A percentile compares a stretch with the other conserved stretches of the same genome.
These are phyloP conservation scores for Marmota flaviventris DNA, from an alignment of 2,113 vertebrate genomes.

Conservation along the genomic window DNA sequence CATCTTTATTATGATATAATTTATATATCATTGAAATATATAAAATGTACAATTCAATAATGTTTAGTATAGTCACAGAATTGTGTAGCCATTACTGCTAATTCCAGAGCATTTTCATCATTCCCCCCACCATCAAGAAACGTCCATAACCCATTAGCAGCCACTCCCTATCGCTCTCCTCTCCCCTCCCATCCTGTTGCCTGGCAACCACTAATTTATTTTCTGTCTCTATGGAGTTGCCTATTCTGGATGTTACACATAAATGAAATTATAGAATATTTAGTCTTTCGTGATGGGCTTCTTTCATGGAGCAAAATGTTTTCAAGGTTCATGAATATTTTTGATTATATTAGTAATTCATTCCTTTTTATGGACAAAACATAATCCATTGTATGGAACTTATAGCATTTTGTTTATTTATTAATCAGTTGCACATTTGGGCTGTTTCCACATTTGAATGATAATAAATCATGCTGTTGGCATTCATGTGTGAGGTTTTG, in stretches of 20 bases:
- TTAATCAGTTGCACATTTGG: not conserved
- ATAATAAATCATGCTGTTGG: not conserved
- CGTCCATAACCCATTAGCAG: not conserved
- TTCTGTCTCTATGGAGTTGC: not conserved
- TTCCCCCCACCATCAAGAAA: not conserved
- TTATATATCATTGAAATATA: not conserved
- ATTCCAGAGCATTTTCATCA: not conserved
- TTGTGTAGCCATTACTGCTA: not conserved
- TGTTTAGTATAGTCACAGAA: not conserved
- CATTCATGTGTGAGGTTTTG: not conserved
- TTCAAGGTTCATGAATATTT: not conserved
- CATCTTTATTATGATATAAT: not conserved
- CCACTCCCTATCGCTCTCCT: not conserved
- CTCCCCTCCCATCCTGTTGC: not conserved
- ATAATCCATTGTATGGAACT: not conserved
- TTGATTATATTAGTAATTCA: not conserved
- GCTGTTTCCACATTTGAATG: not conserved
- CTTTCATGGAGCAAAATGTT: not conserved
- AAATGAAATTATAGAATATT: not conserved
- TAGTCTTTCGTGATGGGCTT: not conserved
- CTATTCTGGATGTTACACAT: not conserved
- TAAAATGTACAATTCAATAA: not conserved
- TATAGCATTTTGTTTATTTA: not conserved
- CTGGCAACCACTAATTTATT: not conserved
- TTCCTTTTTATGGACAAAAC: not conserved